Base-by-base conservation (phyloP, 2,113 vertebrate species). In the Myotis davidii region DNA sequence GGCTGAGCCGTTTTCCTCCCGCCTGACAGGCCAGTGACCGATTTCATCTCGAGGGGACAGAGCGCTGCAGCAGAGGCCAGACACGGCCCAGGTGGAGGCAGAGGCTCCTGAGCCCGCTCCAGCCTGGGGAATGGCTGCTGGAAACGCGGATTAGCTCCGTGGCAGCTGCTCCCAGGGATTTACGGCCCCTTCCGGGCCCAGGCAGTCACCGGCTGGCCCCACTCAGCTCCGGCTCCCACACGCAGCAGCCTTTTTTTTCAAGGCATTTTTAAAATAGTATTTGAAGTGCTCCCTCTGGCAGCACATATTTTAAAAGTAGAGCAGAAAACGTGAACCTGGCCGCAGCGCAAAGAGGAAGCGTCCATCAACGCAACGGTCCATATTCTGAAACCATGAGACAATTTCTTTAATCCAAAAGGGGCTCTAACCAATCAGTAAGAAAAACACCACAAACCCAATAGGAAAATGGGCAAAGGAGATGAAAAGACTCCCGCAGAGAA, bases 1-100 rank as follows among this genome's bases (percentile, higher is more conserved):
- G 50, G 96, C 96, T 84, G 87, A 70, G 69, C 59, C 88, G 95
- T 81, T 96, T 97, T 96, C 95, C 97, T 96, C 97, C 94, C 0
- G 0, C 79, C 81, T 86, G 74, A 96, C 97, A 88, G 88, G 96
- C 96, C 95, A 94, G 95, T 73, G 93, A 92, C 77, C 72, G 64
- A 95, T 89, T 91, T 95, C 96, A 91, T 78, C 96, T 96, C 0
- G 1, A 42, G 91, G 56, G 96, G 88, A 96, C 85, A 89, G 37
- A 59, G 76, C 50, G 50, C 94, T 32, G 21, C 64, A 92, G 91
- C 48, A 56, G 73, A 59, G 94, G 90, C 70, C 86, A 87, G 69
- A 91, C 89, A 65, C 34, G 86, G 82, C 86, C 84, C 17, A 4
- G 94, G 74, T n/a, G 6, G 73, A 54, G 45, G 39, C 74, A 27